Conservation (phyloP, 2,888 invertebrate species). For the Conchocele bisecta region DNA sequence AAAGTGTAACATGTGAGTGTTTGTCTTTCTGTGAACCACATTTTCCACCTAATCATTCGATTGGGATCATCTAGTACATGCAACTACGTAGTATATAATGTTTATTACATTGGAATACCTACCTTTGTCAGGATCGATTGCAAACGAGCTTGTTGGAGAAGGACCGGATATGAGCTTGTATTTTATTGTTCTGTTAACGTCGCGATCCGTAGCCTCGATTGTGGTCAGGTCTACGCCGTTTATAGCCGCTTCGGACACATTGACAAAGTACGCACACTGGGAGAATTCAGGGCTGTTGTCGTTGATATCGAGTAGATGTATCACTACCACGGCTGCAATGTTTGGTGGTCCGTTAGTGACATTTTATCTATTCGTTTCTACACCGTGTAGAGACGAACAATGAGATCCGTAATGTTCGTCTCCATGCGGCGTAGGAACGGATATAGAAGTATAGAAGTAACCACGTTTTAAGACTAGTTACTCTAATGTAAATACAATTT, state of each 20-base stretch:
- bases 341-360: too few species aligned
- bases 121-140: neutral
- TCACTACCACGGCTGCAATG: conserved; percentile 30
- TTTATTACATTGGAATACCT: too few species aligned
- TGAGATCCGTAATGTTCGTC: too few species aligned
- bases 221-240: conserved; percentile 28
- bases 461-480: neutral
- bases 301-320: conserved; percentile 41
- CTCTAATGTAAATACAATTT: too few species aligned
- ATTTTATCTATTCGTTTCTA: neutral
- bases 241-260: conserved; percentile 39
- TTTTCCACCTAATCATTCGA: too few species aligned
- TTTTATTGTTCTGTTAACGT: conserved; percentile 40
- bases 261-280: conserved; percentile 7
- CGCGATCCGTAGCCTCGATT: conserved; percentile 36
- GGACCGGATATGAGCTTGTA: conserved; percentile 9
- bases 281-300: conserved; percentile 45
- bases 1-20: too few species aligned
- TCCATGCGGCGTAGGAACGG: too few species aligned
- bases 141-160: neutral
- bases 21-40: too few species aligned
- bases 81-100: too few species aligned
- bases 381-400: too few species aligned
- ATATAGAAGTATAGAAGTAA: too few species aligned
- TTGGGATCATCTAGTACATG: too few species aligned